Evolutionary conservation across 2,888 invertebrate genomes (phyloP), one percentile per base, ranked within the genome.

Genomic region (Myopa tessellatipennis): DNA sequence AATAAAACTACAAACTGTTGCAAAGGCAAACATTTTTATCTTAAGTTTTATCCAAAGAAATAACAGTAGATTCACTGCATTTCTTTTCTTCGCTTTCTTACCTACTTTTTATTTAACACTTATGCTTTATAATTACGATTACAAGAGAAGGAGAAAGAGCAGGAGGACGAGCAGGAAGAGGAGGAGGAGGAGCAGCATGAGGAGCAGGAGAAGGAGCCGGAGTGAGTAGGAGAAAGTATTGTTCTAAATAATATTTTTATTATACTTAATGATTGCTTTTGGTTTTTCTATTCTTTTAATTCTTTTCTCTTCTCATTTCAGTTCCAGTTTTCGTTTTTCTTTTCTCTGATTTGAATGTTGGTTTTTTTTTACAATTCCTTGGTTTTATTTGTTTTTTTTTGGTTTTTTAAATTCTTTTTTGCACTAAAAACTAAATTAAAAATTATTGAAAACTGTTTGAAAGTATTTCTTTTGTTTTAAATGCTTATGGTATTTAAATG

Each of bases 231-330:
- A 45, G 10, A 45, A 45, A 45, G 10, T 34, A 34, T 16, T 55
- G 3, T 14, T 55, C 10, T 45, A 45, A 45, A 45, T 45, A 69
- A 45, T 75, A 69, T 36, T 80, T 73, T 72, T 74, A 77, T 73
- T 50, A 76, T 72, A 61, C 68, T 69, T 58, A 55, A 52, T 70
- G 63, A 71, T 70, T 70, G 55, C 65, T 63, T 76, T 63, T 36
- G 45, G 45, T 45, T 45, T 8, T 45, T 45, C 45, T 26, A 61
- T 52, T 34, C n/a, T n/a, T 72, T 72, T 36, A 55, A 71, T 65
- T 14, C 61, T 70, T 74, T 74, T 74, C 38, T 77, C 70, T 58
- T 69, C 50, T 55, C 18, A 55, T 52, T 34, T 55, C 65, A 65
- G 40, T 45, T 65, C 72, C 60, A 14, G 77, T 40, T 77, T 36